Evolutionary conservation across 2,888 invertebrate species (phyloP), one percentile per base, ranked within the genome.

Genomic region (Fragum sueziense): DNA sequence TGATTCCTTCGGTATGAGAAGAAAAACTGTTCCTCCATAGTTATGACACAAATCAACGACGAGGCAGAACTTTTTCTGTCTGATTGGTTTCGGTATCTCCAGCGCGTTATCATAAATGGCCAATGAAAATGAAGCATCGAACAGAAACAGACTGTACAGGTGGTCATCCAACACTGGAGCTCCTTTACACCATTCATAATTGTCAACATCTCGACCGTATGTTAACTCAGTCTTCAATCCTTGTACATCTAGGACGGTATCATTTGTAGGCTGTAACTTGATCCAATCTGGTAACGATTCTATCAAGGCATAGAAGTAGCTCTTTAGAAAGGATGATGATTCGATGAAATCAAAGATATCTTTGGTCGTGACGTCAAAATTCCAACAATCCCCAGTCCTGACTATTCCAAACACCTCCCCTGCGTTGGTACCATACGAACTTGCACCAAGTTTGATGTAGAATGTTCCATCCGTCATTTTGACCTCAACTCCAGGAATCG

Each of bases 1-100:
- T 17, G 82, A 78, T 67, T 76, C 73, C 69, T 78, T 68, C 4
- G 82, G 82, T 22, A 82, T 57, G 61, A 82, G 69, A 14, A 82
- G 59, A 51, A 78, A 82, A 3, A 78, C 51, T 27, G 82, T 54
- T 7, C 76, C 78, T 27, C 78, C 78, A 17, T 70, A 70, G 41
- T 70, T 69, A 25, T 79, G 72, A 34, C 82, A 82, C 14, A 79
- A 70, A 29, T 82, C 82, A n/a, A 82, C 41, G 3, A 78, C 73
- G 1, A 82, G 22, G 69, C 82, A 82, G 67, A 78, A 82, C 33
- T 69, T 70, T 22, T 75, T 57, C 25, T 62, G 51, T 4, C 29
- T 54, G n/a, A 76, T 3, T 6, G 68, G 67, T 17, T 61, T 70
- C 11, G 78, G 78, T 22, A 81, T 27, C 0, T 14, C 20, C n/a